Conservation (phyloP, 2,797 vertebrate genomes). For the Phoeniculus purpureus region DNA sequence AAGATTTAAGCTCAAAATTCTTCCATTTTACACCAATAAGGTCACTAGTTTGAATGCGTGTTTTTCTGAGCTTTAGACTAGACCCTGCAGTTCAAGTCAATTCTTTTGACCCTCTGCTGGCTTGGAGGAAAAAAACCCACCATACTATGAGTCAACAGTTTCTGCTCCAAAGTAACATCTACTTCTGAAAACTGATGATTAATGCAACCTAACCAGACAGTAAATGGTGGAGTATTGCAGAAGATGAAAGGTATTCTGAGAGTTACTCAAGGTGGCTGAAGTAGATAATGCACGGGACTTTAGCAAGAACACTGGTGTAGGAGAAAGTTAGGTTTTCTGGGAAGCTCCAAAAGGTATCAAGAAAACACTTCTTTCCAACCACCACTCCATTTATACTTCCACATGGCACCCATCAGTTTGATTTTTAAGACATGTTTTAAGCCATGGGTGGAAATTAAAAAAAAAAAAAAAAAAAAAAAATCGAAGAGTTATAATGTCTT, state of each 20-base stretch:
- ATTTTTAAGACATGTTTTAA: not conserved
- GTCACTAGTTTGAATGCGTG: not conserved
- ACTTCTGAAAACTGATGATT: not conserved
- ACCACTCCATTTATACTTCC: not conserved
- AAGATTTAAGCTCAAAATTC: not conserved
- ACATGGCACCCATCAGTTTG: not conserved
- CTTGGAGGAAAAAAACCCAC: not conserved
- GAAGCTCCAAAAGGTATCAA: not conserved
- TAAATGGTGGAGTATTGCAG: not conserved
- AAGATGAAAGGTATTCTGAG: not conserved
- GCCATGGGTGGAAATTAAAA: accelerated
- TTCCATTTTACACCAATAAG: not conserved
- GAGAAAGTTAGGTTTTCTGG: not conserved
- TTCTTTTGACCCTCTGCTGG: not conserved
- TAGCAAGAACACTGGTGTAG: not conserved
- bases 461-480: not conserved
- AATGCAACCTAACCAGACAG: not conserved
- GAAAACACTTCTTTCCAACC: not conserved
- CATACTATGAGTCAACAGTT: not conserved
- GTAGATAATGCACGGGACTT: accelerated
- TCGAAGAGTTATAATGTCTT: not conserved
- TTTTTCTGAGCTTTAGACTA: not conserved
- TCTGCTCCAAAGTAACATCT: not conserved
- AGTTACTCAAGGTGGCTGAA: not conserved
- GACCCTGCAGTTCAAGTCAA: not conserved